Evolutionary conservation across 1,140 invertebrate genomes (phyloP), one percentile per base, ranked within the genome.

Genomic region (Lethocerus indicus): DNA sequence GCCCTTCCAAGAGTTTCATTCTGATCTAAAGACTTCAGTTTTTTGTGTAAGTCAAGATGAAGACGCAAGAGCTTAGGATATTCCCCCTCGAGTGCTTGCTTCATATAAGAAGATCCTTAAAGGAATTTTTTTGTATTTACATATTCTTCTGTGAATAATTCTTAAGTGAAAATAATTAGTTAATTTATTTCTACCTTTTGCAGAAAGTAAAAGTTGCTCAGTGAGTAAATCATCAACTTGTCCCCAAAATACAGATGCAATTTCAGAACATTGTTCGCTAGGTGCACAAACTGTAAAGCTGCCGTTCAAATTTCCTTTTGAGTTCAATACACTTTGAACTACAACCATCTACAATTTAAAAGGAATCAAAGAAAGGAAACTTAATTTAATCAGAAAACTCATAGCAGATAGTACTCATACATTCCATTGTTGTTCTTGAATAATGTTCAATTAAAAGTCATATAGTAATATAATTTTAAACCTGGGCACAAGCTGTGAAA

Each of bases 1-100:
- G 32, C 5, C 36, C 27, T 46, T 9, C 41, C 26, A 51, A 18
- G 24, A 26, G 23, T 27, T 16, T 40, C 47, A 18, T 26, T 5
- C 14, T 35, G 14, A 37, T 49, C 40, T 24, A 49, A 21, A 27
- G 54, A 63, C 47, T 74, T 69, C 13, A 81, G 61, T 28, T 72
- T 63, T 56, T 72, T 73, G 65, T 76, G 77, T 7, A 81, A 60
- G 49, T 81, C 78, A 44, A 73, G 66, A 63, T 74, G 78, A 23
- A 81, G 62, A 37, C 75, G 76, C 12, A 93, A 66, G 45, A 92
- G 69, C 62, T 85, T 89, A 16, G 88, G 87, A 66, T 82, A 92
- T 64, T 92, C 87, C 41, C 81, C 81, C 68, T 92, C 87, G 46
- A 92, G 70, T 29, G 83, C 79, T 67, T 90, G 84, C 58, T 82